Evolutionary conservation across 2,888 invertebrate genomes (phyloP), one percentile per base, ranked within the genome.

Genomic region (Chironomus riparius): DNA sequence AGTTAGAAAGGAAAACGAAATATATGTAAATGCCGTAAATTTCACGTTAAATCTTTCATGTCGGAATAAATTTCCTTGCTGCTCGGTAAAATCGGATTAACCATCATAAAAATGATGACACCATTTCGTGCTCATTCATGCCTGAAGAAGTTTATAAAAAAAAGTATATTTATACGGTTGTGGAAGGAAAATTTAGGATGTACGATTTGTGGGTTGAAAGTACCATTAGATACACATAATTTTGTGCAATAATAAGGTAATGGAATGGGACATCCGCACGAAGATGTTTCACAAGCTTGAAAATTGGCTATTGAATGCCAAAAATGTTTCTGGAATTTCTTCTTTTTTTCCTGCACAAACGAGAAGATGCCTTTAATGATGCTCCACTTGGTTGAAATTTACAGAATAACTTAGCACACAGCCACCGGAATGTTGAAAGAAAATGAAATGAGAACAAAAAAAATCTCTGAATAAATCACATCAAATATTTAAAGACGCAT

Each of bases 391-490:
- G 24, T 62, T 56, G 38, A 38, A 38, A 38, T 38, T 38, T 38
- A 38, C 38, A 38, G 56, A 56, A 56, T 15, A 7, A 15, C 18
- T 56, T 56, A 56, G 18, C 56, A 56, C 56, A 56, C n/a, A 15
- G 18, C 38, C 38, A 38, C 4, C 12, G 10, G 13, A 21, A 18
- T 24, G 24, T 65, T 18, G 21, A 21, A n/a, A n/a, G n/a, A n/a
- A n/a, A 50, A 65, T 24, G 10, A 13, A 24, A 65, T 1, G 2
- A 65, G 65, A 12, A 24, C 4, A 65, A 22, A 22, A 21, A 21
- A 68, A 74, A 62, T 62, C 74, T 74, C 47, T 68, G 74, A 74
- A 74, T 74, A 74, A 74, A 74, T 74, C 74, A 73, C 61, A 65
- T 73, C 62, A 73, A 73, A 73, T 73, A 73, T 73, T 73, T 62